Percentiles rank a stretch among this genome's conserved stretches.
Conservation (phyloP, 2,113 vertebrate species). For the Rana temporaria region DNA sequence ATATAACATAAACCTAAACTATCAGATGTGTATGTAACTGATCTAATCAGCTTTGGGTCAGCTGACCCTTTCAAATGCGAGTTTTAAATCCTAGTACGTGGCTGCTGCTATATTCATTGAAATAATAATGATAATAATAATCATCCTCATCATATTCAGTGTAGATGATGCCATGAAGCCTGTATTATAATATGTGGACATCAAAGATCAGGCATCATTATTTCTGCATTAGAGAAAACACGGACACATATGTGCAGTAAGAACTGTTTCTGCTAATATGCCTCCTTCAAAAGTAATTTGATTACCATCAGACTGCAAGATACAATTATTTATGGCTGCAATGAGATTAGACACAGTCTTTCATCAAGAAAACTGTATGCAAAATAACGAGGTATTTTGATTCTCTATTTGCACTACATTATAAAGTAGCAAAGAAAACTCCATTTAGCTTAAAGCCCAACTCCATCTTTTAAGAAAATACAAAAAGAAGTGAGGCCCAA, state of each 20-base stretch:
- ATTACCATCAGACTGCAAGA: slow-evolving; percentile 37
- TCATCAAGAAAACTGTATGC: neutral
- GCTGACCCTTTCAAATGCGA: too few species aligned
- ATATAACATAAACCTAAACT: too few species aligned
- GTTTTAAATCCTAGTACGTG: too few species aligned
- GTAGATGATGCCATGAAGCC: too few species aligned
- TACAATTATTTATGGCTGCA: slow-evolving; percentile 29
- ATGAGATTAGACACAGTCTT: slow-evolving; percentile 21
- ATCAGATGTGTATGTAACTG: too few species aligned
- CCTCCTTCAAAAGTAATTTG: slow-evolving; percentile 25
- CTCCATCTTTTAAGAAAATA: too few species aligned
- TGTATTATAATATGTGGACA: too few species aligned
- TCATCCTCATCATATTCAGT: neutral
- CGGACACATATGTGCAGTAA: neutral
- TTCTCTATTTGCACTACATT: neutral
- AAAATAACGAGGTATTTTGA: neutral
- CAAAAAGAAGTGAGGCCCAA: too few species aligned
- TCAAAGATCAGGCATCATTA: neutral
- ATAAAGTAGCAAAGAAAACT: neutral
- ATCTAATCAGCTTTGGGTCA: too few species aligned
- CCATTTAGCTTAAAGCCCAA: too few species aligned
- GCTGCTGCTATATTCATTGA: neutral
- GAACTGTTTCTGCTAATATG: neutral
- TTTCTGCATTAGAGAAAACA: neutral
- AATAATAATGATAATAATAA: neutral